Evolutionary conservation across 2,888 invertebrate species (phyloP), one percentile per base, ranked within the genome.

Genomic region (Trisateles emortualis): DNA sequence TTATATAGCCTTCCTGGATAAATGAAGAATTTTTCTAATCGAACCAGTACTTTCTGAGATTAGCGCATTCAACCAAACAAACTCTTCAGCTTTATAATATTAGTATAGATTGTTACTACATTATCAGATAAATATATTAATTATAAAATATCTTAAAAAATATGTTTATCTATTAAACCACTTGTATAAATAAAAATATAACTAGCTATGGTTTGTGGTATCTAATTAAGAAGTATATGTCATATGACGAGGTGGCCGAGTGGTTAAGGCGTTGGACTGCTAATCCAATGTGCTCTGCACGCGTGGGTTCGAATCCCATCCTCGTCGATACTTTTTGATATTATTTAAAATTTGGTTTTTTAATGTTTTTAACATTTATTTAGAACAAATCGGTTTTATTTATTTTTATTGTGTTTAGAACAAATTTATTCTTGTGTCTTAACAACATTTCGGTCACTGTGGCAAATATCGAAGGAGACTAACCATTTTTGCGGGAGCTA

Each of bases 251-350:
- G 95, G 95, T 95, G 95, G 95, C 96, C 96, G 96, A 96, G 96
- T 95, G 96, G 95, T 95, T 96, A 95, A 95, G 95, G 95, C 95
- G 95, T 95, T 95, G 95, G 95, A 95, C 95, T 95, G 96, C 96
- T 96, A 96, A 96, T 96, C 96, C 95, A 95, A 95, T 96, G 95
- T 95, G 95, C 95, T 95, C 95, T 96, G 95, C 95, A 95, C 95
- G 95, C 95, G 95, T 95, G 95, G 95, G 95, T 96, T 95, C 95
- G 95, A 95, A 95, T 96, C 95, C 95, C 95, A 95, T 95, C 95
- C 95, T 95, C 95, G 95, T 95, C 95, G 95, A 11, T 6, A 5
- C 38, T 48, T 39, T 48, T 45, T 30, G 40, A 3, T 16, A 35
- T 48, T 48, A 8, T 8, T 8, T 26, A 26, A 8, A 26, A 26